Evolutionary conservation across 2,888 invertebrate species (phyloP).

Genomic region (Tortrix viridana): DNA sequence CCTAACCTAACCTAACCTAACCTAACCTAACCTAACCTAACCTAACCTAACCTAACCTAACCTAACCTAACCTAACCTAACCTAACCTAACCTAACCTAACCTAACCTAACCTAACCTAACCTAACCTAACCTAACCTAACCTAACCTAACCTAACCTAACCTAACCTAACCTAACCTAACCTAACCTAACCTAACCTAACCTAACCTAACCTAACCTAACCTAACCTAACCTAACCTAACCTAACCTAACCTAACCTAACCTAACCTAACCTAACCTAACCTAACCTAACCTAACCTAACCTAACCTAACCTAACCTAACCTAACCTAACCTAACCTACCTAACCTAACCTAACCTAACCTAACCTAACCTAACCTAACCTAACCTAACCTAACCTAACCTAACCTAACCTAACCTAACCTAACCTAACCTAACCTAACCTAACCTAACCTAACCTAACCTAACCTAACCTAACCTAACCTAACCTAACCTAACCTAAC

Average conservation of each 20-base stretch:
- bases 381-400: conserved; percentile 37
- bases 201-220: conserved; percentile 32
- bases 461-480: conserved; percentile 38
- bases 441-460: conserved; percentile 38
- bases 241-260: conserved; percentile 36
- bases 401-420: conserved; percentile 38
- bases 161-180: conserved; percentile 29
- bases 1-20: conserved; percentile 30
- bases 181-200: conserved; percentile 33
- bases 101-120: conserved; percentile 38
- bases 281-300: conserved; percentile 29
- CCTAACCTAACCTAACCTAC: no score
- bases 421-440: conserved; percentile 38
- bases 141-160: conserved; percentile 29
- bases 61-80: conserved; percentile 37
- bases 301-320: conserved; percentile 38
- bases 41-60: conserved; percentile 37
- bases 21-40: conserved; percentile 30
- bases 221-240: conserved; percentile 37
- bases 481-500: conserved; percentile 37
- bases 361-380: conserved; percentile 38
- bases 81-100: conserved; percentile 38
- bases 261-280: conserved; percentile 9
- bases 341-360: conserved; percentile 39
- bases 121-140: conserved; percentile 16